A percentile compares a stretch with the other conserved stretches of the same genome.
phyloP scores from a whole-genome alignment of 2,888 invertebrate genomes.

The Xiphydria camelus region DNA sequence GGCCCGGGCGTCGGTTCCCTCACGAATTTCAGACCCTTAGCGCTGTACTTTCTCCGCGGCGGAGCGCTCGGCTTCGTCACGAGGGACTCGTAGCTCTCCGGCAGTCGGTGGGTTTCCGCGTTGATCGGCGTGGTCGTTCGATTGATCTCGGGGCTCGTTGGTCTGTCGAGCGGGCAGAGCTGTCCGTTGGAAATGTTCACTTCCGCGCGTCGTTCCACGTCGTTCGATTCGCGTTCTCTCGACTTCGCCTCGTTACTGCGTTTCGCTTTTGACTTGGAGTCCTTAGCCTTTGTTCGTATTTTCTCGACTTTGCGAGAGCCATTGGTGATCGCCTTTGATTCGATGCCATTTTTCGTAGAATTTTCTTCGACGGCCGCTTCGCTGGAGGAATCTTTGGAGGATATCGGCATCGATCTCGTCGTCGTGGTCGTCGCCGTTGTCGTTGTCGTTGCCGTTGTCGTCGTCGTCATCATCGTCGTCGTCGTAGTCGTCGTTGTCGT shows the following conservation, averaged over 20 bases:
- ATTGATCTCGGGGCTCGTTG: constrained; percentile 28
- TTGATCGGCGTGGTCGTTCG: constrained; percentile 27
- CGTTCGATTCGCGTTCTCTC: no score
- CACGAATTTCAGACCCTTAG: constrained; percentile 40
- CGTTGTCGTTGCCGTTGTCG: not conserved
- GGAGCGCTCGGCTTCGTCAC: constrained; percentile 20
- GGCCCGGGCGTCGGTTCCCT: constrained; percentile 48
- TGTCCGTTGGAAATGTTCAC: no score
- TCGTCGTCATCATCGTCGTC: not conserved
- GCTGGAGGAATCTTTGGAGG: no score
- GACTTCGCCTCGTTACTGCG: no score
- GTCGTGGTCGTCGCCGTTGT: constrained; percentile 19
- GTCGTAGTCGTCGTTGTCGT: not conserved
- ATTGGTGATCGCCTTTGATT: constrained; percentile 19
- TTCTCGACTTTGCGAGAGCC: constrained; percentile 14
- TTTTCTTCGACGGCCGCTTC: constrained; percentile 20
- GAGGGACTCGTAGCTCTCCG: constrained; percentile 31
- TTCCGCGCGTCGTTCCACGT: no score
- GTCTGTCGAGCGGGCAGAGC: no score
- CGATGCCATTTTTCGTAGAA: constrained; percentile 25
- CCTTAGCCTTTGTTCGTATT: not conserved
- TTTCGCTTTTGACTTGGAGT: constrained; percentile 3
- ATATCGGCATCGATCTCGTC: constrained; percentile 12
- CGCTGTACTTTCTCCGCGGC: constrained; percentile 36
- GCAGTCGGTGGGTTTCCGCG: constrained; percentile 35